Evolutionary conservation across 2,888 invertebrate genomes (phyloP).

Genomic region (Acanthoscelides obtectus): DNA sequence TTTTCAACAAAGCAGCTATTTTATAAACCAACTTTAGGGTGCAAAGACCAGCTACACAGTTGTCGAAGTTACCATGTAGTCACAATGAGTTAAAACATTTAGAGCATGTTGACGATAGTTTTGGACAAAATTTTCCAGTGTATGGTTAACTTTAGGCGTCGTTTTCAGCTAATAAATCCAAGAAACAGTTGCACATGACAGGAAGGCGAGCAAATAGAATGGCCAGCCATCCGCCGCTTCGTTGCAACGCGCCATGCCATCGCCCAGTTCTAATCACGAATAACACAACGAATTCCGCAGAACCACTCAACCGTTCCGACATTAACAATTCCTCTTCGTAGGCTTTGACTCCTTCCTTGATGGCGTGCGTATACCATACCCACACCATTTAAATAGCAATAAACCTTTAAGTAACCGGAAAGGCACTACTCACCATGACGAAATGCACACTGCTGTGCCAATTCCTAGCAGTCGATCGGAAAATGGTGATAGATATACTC

Average conservation of each 20-base stretch:
- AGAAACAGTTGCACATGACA: slow-evolving; percentile 39
- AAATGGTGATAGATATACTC: no score
- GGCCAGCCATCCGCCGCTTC: slow-evolving; percentile 26
- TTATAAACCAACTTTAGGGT: no score
- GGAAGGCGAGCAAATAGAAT: slow-evolving; percentile 38
- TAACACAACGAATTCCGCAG: slow-evolving; percentile 39
- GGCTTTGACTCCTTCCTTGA: neutral
- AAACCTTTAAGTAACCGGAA: no score
- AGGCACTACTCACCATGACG: no score
- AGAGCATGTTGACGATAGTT: no score
- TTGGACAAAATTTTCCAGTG: neutral
- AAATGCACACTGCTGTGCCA: no score
- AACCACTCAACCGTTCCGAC: slow-evolving; percentile 36
- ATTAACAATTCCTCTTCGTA: slow-evolving; percentile 20
- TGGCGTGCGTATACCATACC: slow-evolving; percentile 16
- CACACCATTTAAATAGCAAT: neutral
- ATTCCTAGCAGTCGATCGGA: no score
- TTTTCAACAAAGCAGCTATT: no score
- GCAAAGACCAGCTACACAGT: no score
- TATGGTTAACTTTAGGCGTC: neutral
- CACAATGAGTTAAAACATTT: no score
- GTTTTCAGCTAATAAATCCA: slow-evolving; percentile 33
- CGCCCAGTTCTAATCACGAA: slow-evolving; percentile 44
- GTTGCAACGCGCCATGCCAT: slow-evolving; percentile 29
- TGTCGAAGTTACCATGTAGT: no score